A percentile compares a stretch with the other conserved stretches of the same genome.
Evolutionary conservation across 2,113 vertebrate genomes (phyloP).

Genomic region (Rattus norvegicus): GRCr8 NC_086027.1:55438501-55439000

Average conservation of each 20-base stretch:
- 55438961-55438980: conserved; percentile 81
- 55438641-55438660: conserved; percentile 80
- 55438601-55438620: conserved; percentile 68
- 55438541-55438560: conserved; percentile 75
- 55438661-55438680: conserved; percentile 79
- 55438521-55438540: conserved; percentile 77
- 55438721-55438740: conserved; percentile 73
- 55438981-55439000: conserved; percentile 79
- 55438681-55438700: conserved; percentile 76
- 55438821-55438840: conserved; percentile 82
- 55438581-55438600: conserved; percentile 80
- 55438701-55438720: conserved; percentile 19
- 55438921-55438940: conserved; percentile 84
- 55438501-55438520: conserved; percentile 81
- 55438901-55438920: conserved; percentile 84
- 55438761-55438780: conserved; percentile 80
- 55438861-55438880: conserved; percentile 84
- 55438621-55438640: conserved; percentile 70
- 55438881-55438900: conserved; percentile 84
- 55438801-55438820: conserved; percentile 85
- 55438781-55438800: conserved; percentile 80
- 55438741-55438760: conserved; percentile 82
- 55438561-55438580: conserved; percentile 78
- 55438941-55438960: conserved; percentile 82
- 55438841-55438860: conserved; percentile 82